A percentile compares a stretch with the other conserved stretches of the same genome.
These are phyloP conservation scores for Carcharodon carcharias DNA, from an alignment of 2,797 vertebrate species.

Conservation along the genomic window DNA sequence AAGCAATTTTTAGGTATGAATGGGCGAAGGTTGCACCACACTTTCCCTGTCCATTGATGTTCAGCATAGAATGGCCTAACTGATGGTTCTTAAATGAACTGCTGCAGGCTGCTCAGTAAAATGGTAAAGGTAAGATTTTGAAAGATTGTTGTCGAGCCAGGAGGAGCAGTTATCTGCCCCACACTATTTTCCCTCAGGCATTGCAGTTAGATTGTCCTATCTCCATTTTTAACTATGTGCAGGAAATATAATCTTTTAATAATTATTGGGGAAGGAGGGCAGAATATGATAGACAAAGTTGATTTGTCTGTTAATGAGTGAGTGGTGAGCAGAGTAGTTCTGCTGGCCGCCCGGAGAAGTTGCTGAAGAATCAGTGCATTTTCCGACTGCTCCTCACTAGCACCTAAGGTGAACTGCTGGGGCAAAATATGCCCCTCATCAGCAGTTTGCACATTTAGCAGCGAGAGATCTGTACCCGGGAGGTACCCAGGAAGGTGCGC, in stretches of 20 bases:
- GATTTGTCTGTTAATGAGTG: background rate
- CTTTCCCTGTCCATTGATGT: background rate
- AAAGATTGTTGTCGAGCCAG: background rate
- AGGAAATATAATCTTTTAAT: background rate
- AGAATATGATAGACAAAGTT: no score
- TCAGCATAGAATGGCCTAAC: background rate
- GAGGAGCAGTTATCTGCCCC: background rate
- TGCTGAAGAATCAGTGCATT: background rate
- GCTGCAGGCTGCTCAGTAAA: background rate
- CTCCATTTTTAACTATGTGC: background rate
- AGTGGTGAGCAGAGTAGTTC: background rate
- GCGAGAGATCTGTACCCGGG: background rate
- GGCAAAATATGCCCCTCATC: background rate
- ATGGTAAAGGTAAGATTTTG: background rate
- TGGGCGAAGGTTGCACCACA: background rate
- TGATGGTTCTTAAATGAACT: background rate
- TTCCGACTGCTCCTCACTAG: background rate
- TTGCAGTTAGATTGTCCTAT: background rate
- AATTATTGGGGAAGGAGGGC: background rate
- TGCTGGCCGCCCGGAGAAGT: no score
- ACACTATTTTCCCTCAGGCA: background rate
- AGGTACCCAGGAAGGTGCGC: no score
- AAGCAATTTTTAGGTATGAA: background rate
- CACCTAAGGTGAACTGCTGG: background rate
- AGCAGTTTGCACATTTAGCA: background rate